A percentile compares a stretch with the other conserved stretches of the same genome.
These are phyloP conservation scores for Nilaparvata lugens DNA, from an alignment of 1,140 invertebrate species.

Conservation along the genomic window DNA sequence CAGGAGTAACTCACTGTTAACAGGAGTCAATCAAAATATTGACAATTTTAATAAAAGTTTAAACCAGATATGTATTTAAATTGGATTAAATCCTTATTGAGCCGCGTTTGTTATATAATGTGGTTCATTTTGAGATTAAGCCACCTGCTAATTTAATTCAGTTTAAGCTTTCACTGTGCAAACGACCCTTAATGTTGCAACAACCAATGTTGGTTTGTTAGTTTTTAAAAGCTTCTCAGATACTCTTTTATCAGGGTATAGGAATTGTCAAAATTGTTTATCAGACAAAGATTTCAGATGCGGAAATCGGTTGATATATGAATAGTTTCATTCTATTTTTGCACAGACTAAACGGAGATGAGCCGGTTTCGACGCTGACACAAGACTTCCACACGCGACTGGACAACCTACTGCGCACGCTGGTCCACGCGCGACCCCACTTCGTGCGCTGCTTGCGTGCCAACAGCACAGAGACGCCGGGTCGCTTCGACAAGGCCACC, in stretches of 20 bases:
- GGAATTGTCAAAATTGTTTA: neutral
- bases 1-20: too few species aligned
- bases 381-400: constrained; percentile 91
- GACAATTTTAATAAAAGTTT: too few species aligned
- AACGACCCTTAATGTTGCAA: too few species aligned
- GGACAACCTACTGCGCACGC: constrained; percentile 80
- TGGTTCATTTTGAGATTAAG: too few species aligned
- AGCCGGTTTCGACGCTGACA: constrained; percentile 81
- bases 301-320: too few species aligned
- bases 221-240: too few species aligned
- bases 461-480: constrained; percentile 65
- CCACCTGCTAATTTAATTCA: too few species aligned
- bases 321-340: constrained; percentile 14
- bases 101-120: too few species aligned
- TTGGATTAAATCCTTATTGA: too few species aligned
- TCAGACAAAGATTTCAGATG: neutral
- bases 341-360: constrained; percentile 67
- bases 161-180: too few species aligned
- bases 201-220: constrained; percentile 14
- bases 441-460: constrained; percentile 87
- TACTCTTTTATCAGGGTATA: neutral
- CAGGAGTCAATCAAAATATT: too few species aligned
- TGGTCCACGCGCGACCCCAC: constrained; percentile 88
- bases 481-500: constrained; percentile 67
- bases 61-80: too few species aligned